These are phyloP conservation scores for Mesorhabditis spiculigera DNA, from an alignment of 2,888 invertebrate genomes.

Conservation along the genomic window DNA sequence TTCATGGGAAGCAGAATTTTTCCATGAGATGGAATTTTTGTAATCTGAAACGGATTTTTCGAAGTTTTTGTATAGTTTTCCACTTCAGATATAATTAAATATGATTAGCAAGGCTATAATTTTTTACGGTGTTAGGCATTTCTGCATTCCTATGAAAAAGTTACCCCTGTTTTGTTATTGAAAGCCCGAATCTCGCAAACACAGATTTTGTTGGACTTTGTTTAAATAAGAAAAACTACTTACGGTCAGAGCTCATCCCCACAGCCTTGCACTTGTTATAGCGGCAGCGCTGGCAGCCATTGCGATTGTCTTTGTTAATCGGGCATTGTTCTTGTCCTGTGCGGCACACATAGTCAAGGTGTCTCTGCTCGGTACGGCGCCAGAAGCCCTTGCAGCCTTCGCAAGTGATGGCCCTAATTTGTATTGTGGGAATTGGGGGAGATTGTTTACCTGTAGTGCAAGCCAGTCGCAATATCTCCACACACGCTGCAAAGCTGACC, in stretches of 20 bases:
- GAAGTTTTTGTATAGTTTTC: too few species aligned
- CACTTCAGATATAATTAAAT: too few species aligned
- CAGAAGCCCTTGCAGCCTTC: constrained; percentile 65
- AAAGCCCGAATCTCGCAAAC: too few species aligned
- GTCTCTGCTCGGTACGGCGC: constrained; percentile 61
- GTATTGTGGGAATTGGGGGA: not conserved
- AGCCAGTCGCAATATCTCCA: constrained; percentile 62
- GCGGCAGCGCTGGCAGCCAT: constrained; percentile 62
- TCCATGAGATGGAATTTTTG: too few species aligned
- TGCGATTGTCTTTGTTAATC: constrained; percentile 61
- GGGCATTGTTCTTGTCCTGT: constrained; percentile 54
- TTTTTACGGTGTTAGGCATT: too few species aligned
- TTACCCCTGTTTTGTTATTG: too few species aligned
- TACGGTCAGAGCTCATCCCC: constrained; percentile 62
- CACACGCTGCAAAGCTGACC: constrained; percentile 63
- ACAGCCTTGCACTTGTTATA: constrained; percentile 60
- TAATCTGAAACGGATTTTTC: too few species aligned
- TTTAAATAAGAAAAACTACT: constrained; percentile 27
- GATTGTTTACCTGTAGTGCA: constrained; percentile 61
- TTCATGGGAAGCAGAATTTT: not conserved
- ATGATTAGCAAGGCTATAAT: too few species aligned
- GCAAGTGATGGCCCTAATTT: constrained; percentile 56
- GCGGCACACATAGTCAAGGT: constrained; percentile 60
- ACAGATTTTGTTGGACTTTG: too few species aligned
- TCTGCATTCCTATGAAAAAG: too few species aligned